Evolutionary conservation across 2,888 invertebrate genomes (phyloP).

Genomic region (Polydrusus tereticollis): DNA sequence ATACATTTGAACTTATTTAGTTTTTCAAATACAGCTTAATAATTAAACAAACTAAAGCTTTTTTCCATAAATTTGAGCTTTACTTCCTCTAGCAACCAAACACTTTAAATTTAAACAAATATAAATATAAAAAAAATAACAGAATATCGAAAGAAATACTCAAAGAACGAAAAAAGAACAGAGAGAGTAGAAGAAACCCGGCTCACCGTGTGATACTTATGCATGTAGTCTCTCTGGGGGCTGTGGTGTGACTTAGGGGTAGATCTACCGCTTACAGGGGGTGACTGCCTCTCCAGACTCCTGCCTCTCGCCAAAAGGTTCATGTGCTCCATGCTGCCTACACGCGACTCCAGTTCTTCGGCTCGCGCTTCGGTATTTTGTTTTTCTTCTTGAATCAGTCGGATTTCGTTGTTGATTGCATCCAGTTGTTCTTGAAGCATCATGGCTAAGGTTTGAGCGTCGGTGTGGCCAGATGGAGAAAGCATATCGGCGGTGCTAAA

Average conservation of each 20-base stretch:
- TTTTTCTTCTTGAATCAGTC: conserved; percentile 72
- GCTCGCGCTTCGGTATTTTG: conserved; percentile 97
- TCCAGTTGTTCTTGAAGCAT: conserved; percentile 99
- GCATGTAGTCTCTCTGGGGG: conserved; percentile 86
- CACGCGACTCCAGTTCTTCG: conserved; percentile 96
- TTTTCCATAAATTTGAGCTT: not conserved
- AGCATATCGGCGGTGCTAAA: conserved; percentile 77
- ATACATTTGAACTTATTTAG: too few relatives aligned
- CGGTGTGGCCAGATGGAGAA: conserved; percentile 78
- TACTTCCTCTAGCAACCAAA: conserved; percentile 17
- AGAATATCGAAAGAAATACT: not conserved
- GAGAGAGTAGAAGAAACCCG: conserved; percentile 48
- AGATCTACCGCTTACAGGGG: conserved; percentile 91
- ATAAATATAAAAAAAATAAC: not conserved
- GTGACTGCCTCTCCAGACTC: conserved; percentile 80
- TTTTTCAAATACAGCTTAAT: not conserved
- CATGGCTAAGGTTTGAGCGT: conserved; percentile 97
- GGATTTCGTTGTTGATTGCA: conserved; percentile 99
- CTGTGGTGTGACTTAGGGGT: conserved; percentile 85
- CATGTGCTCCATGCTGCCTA: conserved; percentile 96
- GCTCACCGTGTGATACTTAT: conserved; percentile 97
- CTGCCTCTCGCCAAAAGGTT: conserved; percentile 83
- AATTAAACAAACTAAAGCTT: not conserved
- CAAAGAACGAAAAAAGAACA: conserved; percentile 21
- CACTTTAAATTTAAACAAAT: not conserved